A percentile compares a stretch with the other conserved stretches of the same genome.
Evolutionary conservation across 2,113 vertebrate genomes (phyloP).

Genomic region (Cettia cetti): DNA sequence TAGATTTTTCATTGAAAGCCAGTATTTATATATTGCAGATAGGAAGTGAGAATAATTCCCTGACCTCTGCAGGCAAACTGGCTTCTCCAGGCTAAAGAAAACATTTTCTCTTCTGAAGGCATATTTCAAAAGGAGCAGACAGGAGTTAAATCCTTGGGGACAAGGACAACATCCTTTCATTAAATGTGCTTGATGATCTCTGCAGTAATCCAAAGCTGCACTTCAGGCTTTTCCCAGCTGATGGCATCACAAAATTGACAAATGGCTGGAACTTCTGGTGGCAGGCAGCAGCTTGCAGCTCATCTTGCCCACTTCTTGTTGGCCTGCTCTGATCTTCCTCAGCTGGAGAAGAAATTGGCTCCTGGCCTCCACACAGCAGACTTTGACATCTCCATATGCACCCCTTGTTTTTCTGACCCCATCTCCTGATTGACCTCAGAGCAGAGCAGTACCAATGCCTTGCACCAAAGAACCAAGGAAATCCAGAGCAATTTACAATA

Average conservation of each 20-base stretch:
- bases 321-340: not conserved
- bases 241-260: slow-evolving; percentile 62
- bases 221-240: slow-evolving; percentile 59
- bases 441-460: not conserved
- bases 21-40: not conserved
- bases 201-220: not conserved
- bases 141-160: not conserved
- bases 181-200: not conserved
- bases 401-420: not conserved
- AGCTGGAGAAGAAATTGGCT: not conserved
- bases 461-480: not conserved
- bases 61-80: not conserved
- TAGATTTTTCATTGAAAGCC: not conserved
- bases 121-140: not conserved
- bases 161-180: not conserved
- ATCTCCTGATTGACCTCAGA: not conserved
- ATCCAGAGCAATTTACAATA: not conserved
- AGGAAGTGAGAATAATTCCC: not conserved
- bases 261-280: not conserved
- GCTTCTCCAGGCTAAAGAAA: not conserved
- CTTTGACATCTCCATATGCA: not conserved
- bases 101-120: not conserved
- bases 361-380: not conserved
- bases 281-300: not conserved
- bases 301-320: not conserved